A percentile compares a stretch with the other conserved stretches of the same genome.
Evolutionary conservation across 2,113 vertebrate species (phyloP).

Genomic region (Leptocoma aspasia): DNA sequence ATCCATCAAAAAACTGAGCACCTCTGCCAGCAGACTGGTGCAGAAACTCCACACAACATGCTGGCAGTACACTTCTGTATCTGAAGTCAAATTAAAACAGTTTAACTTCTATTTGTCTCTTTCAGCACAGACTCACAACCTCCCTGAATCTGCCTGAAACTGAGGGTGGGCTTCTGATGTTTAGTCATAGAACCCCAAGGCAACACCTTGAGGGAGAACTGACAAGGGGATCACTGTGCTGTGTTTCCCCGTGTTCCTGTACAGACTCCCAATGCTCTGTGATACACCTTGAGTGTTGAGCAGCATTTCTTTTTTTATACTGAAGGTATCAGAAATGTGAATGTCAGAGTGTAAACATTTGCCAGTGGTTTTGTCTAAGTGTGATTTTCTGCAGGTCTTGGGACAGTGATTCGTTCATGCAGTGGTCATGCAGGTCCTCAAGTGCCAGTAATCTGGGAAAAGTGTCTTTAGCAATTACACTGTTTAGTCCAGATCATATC

Average conservation of each 20-base stretch:
- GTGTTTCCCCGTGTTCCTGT: rapidly evolving
- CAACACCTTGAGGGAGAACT: background rate
- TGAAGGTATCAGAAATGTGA: background rate
- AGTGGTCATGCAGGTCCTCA: background rate
- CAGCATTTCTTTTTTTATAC: background rate
- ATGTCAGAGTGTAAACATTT: background rate
- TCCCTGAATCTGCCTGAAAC: background rate
- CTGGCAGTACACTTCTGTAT: background rate
- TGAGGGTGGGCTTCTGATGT: background rate
- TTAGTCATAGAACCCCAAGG: background rate
- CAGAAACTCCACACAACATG: background rate
- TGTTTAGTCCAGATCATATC: background rate
- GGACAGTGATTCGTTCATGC: background rate
- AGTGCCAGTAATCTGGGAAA: background rate
- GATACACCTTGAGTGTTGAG: background rate
- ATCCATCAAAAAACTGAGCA: background rate
- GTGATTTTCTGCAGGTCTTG: background rate
- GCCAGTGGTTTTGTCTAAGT: background rate
- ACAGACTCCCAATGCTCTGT: background rate
- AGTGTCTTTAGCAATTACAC: background rate
- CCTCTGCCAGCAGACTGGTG: background rate
- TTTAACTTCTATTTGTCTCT: background rate
- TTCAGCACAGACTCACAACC: background rate
- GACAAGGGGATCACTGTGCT: background rate
- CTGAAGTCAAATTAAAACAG: background rate